Base-by-base conservation (phyloP, 1,140 invertebrate species). In the Babylonia areolata region DNA sequence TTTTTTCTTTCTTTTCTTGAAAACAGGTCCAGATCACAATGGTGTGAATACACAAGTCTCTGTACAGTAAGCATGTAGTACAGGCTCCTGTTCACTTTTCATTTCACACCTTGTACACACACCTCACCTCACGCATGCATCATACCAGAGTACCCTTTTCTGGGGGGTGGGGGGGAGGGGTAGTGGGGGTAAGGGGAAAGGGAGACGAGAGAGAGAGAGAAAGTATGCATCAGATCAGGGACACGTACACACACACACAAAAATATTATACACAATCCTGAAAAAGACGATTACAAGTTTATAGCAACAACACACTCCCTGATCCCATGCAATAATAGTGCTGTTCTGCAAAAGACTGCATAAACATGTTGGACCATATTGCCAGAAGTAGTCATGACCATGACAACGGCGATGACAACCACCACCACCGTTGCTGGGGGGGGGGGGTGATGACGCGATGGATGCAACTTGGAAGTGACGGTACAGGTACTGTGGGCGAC, bases 331-430 rank as follows among this genome's bases (percentile, higher is more conserved):
- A 64, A 64, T 23, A 64, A 23, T n/a, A 23, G 58, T 64, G 58
- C 5, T 64, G 9, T 23, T 28, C 58, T 64, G 58, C 58, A 64
- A 64, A 64, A 23, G 58, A 64, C 58, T 64, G 58, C 58, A 64
- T 64, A 64, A 64, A 64, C 17, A 64, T 64, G 28, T 64, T 64
- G 58, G 58, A 64, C 58, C 58, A 64, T 64, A 64, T 64, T 64
- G 58, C 58, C 58, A 64, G 58, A 23, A 64, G 12, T 64, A 20
- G 20, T 20, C 46, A 51, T 20, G 20, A 51, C 46, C 46, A 51
- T 51, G 46, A 51, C 46, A 20, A 51, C 46, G 46, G 20, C 46
- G 46, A 51, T 20, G 46, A 51, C 46, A 23, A 64, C 58, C 15
- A 64, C 58, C 5, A 64, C 46, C 46, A 51, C 46, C 46, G 46